Conservation (phyloP, 2,113 vertebrate species). For the Phaethornis superciliosus region DNA sequence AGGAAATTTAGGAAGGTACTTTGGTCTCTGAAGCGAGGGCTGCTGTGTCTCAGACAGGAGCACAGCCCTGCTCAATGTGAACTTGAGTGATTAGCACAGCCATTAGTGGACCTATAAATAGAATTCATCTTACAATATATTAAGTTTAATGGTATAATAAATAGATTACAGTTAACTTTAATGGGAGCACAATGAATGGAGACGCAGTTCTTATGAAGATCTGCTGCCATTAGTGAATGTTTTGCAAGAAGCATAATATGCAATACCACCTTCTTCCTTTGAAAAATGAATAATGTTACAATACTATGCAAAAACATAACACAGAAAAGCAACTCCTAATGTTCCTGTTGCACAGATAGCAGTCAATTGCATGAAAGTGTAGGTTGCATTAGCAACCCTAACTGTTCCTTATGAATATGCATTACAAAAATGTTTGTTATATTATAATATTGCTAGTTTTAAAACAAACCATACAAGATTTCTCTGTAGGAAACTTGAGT, state of each 20-base stretch:
- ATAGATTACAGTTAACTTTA: conserved; percentile 67
- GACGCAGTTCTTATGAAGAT: neutral
- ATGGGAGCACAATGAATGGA: conserved; percentile 53
- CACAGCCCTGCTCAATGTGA: conserved; percentile 6
- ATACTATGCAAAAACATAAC: neutral
- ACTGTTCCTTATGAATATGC: neutral
- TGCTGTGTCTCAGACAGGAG: neutral
- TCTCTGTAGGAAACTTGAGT: conserved; percentile 17
- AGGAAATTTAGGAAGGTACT: neutral
- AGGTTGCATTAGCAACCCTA: conserved; percentile 14
- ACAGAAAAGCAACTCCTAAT: neutral
- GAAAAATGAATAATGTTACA: conserved; percentile 15
- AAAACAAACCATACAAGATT: conserved; percentile 31
- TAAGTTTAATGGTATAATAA: conserved; percentile 69
- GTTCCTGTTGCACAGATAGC: neutral
- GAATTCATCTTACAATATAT: conserved; percentile 57
- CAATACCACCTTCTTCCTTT: neutral
- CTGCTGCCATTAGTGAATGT: conserved; percentile 15
- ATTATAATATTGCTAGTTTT: conserved; percentile 19
- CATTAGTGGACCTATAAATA: conserved; percentile 59
- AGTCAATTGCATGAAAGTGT: neutral
- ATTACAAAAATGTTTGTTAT: conserved; percentile 7
- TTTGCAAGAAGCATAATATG: neutral
- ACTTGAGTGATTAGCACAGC: conserved; percentile 43
- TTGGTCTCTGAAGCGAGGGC: neutral